phyloP scores from a whole-genome alignment of 1,140 invertebrate species.

The Diabrotica undecimpunctata region DNA sequence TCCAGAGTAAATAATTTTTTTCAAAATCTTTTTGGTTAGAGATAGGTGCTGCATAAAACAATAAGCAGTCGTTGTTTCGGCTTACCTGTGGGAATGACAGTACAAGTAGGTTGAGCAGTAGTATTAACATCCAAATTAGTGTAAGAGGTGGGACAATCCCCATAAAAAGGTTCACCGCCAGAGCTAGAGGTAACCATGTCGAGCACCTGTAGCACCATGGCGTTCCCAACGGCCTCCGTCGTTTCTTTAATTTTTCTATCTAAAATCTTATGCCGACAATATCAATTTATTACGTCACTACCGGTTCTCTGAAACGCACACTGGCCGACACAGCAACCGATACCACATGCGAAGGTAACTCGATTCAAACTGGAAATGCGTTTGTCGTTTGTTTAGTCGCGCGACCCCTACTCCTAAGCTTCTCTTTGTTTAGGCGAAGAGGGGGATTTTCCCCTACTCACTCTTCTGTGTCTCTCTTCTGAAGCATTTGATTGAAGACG shows the following conservation, averaged over 20 bases:
- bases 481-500: background rate
- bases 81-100: conserved; percentile 44
- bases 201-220: conserved; percentile 49
- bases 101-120: conserved; percentile 45
- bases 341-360: background rate
- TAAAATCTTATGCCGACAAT: conserved; percentile 14
- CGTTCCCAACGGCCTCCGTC: conserved; percentile 42
- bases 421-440: background rate
- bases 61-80: too few relatives aligned
- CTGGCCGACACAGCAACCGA: background rate
- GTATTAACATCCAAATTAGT: conserved; percentile 46
- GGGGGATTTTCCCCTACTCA: background rate
- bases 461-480: background rate
- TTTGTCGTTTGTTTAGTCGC: conserved; percentile 19
- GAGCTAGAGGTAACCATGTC: conserved; percentile 41
- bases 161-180: conserved; percentile 46
- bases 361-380: conserved; percentile 18
- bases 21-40: too few relatives aligned
- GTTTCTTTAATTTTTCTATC: conserved; percentile 28
- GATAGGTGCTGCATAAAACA: too few relatives aligned
- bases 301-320: conserved; percentile 23
- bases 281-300: conserved; percentile 35
- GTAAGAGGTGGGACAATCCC: conserved; percentile 45
- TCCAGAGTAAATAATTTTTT: too few relatives aligned
- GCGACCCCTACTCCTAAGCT: conserved; percentile 4